A percentile compares a stretch with the other conserved stretches of the same genome.
phyloP scores from a whole-genome alignment of 53 echinoderm and acorn worm species.

The Hippasteria phrygiana region DNA sequence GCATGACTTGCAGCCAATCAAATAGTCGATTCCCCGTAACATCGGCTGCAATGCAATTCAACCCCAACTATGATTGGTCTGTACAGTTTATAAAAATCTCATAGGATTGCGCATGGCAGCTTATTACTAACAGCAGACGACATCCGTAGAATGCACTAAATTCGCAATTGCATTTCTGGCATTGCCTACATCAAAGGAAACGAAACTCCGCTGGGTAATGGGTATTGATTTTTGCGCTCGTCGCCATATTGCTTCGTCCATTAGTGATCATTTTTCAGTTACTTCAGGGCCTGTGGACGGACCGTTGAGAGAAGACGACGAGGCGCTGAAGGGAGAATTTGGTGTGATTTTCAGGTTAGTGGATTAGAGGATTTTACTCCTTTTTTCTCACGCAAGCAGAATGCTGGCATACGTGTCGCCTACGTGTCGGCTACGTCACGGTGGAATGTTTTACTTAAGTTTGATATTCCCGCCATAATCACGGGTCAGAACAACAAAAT shows the following conservation, averaged over 20 bases:
- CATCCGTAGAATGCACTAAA: background rate
- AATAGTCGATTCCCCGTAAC: background rate
- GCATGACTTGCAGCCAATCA: conserved; percentile 35
- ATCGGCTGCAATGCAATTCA: background rate
- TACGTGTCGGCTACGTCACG: no score
- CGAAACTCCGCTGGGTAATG: conserved; percentile 18
- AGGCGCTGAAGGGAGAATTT: background rate
- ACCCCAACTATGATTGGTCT: background rate
- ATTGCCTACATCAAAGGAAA: background rate
- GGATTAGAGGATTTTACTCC: background rate
- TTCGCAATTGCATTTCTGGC: conserved; percentile 27
- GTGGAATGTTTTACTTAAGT: no score
- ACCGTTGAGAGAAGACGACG: background rate
- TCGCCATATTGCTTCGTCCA: conserved; percentile 37
- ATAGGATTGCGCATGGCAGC: background rate
- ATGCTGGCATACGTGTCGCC: background rate
- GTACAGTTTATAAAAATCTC: background rate
- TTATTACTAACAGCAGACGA: conserved; percentile 14
- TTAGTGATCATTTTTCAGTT: conserved; percentile 31
- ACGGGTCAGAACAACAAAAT: no score
- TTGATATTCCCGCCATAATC: no score
- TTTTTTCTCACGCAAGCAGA: background rate
- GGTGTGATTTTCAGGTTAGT: conserved; percentile 15
- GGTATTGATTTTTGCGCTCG: conserved; percentile 30
- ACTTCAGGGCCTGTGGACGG: background rate